These are phyloP conservation scores for Apoda limacodes DNA, from an alignment of 2,888 invertebrate genomes.

Conservation along the genomic window DNA sequence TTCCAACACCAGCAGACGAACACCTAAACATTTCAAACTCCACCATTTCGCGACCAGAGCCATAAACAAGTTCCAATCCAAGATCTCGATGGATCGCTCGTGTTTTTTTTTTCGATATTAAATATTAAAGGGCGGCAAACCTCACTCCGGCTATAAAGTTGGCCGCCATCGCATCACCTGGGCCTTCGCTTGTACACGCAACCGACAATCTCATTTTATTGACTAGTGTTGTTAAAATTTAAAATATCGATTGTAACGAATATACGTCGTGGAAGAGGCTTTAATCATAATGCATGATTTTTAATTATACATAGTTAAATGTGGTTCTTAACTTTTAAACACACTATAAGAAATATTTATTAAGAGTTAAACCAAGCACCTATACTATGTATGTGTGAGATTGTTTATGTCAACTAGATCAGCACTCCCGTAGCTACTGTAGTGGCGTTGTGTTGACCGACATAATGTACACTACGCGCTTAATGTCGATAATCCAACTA, in stretches of 20 bases:
- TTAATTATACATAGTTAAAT: too few relatives aligned
- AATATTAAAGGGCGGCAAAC: conserved; percentile 44
- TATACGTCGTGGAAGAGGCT: too few relatives aligned
- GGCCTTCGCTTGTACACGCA: conserved; percentile 37
- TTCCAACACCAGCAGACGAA: conserved; percentile 22
- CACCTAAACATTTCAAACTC: conserved; percentile 22
- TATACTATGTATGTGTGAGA: too few relatives aligned
- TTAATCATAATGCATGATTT: too few relatives aligned
- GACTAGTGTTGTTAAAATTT: conserved; percentile 40
- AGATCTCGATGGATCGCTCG: conserved; percentile 41
- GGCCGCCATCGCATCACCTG: conserved; percentile 58
- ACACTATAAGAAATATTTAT: too few relatives aligned
- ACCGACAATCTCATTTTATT: conserved; percentile 60
- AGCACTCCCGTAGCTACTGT: too few relatives aligned
- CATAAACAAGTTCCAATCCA: conserved; percentile 43
- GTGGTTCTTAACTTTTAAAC: too few relatives aligned
- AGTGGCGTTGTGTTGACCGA: too few relatives aligned
- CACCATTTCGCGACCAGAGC: conserved; percentile 20
- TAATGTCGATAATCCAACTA: too few relatives aligned
- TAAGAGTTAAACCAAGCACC: too few relatives aligned
- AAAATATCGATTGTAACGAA: conserved; percentile 6
- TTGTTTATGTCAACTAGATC: too few relatives aligned
- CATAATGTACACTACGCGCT: too few relatives aligned
- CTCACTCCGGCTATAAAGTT: conserved; percentile 56
- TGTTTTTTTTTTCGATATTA: conserved; percentile 39